Conservation (phyloP, 2,797 vertebrate species). For the Gymnopithys bicolor region DNA sequence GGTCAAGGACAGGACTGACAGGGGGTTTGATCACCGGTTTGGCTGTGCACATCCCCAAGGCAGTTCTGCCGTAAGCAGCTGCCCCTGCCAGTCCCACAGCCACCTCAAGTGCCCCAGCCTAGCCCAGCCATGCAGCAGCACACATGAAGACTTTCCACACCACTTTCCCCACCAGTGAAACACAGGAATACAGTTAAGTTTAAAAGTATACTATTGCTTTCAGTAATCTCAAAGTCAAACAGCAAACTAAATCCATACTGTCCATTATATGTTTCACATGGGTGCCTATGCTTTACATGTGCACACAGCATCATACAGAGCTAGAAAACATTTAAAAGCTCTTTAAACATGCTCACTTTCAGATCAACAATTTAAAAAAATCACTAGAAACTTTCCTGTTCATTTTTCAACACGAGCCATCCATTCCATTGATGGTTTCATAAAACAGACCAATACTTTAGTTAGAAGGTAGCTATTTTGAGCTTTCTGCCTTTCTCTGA, state of each 20-base stretch:
- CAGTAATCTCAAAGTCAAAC: background rate
- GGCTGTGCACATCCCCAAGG: too few relatives aligned
- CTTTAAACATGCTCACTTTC: background rate
- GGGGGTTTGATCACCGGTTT: rapidly evolving
- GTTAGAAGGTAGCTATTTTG: background rate
- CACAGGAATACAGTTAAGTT: background rate
- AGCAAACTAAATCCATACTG: background rate
- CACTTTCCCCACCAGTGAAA: background rate
- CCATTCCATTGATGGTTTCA: background rate
- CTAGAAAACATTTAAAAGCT: background rate
- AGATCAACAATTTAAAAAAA: background rate
- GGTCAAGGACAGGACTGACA: background rate
- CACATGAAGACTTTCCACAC: background rate
- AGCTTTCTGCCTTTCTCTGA: background rate
- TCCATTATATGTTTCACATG: background rate
- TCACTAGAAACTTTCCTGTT: background rate
- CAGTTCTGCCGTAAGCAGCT: background rate
- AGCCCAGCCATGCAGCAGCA: rapidly evolving
- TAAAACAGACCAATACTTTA: background rate
- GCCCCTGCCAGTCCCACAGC: too few relatives aligned
- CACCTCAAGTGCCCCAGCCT: background rate
- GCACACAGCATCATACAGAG: background rate
- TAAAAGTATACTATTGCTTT: background rate
- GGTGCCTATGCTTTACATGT: background rate
- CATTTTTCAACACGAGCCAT: background rate